phyloP scores from a whole-genome alignment of 2,888 invertebrate genomes.

The Mycalesis mineus region DNA sequence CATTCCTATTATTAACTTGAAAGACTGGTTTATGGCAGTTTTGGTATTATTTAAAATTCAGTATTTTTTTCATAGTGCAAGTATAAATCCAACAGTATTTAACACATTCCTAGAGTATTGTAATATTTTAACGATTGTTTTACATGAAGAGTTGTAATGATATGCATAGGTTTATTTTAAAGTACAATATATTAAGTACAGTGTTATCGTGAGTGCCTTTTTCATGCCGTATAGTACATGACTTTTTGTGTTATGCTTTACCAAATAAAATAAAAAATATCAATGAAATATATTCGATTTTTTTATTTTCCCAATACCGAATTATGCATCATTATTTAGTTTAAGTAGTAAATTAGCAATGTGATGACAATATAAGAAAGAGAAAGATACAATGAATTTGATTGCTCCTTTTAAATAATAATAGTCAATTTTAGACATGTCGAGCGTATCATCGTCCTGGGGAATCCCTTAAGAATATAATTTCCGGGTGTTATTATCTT shows the following conservation, averaged over 20 bases:
- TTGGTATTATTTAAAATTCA: conserved; percentile 23
- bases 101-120: conserved; percentile 47
- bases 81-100: conserved; percentile 43
- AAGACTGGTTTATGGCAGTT: conserved; percentile 32
- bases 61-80: conserved; percentile 27
- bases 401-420: too few species aligned
- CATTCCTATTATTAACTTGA: conserved; percentile 13
- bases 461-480: too few species aligned
- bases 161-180: conserved; percentile 34
- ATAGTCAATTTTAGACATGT: too few species aligned
- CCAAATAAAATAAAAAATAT: conserved; percentile 41
- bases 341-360: too few species aligned
- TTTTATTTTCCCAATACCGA: background rate
- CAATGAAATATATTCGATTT: conserved; percentile 17
- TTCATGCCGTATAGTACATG: conserved; percentile 44
- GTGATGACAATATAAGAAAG: too few species aligned
- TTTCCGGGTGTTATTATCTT: too few species aligned
- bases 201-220: conserved; percentile 54
- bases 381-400: too few species aligned
- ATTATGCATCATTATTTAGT: too few species aligned
- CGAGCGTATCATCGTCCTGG: too few species aligned
- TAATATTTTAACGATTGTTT: conserved; percentile 14
- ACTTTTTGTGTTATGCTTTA: conserved; percentile 48
- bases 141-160: conserved; percentile 20
- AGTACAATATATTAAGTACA: conserved; percentile 47